Evolutionary conservation across 2,797 vertebrate species (phyloP).

Genomic region (Syndactyla subalaris): DNA sequence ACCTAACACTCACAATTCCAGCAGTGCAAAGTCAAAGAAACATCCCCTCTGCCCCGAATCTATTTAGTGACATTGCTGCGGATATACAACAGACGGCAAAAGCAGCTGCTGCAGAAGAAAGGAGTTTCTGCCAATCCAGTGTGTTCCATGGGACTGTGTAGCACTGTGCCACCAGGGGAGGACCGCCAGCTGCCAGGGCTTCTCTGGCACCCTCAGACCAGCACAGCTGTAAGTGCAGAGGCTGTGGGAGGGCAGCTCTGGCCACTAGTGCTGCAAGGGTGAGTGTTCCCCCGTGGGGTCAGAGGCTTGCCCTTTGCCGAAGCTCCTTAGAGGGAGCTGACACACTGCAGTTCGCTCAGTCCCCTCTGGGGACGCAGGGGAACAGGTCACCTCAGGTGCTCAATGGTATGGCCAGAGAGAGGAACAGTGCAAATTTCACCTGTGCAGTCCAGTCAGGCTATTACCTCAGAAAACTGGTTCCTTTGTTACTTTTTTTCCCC

Average conservation of each 20-base stretch:
- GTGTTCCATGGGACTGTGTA: not conserved
- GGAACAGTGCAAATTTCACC: not conserved
- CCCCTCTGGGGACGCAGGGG: rapidly evolving
- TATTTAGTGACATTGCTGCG: not conserved
- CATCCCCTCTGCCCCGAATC: not conserved
- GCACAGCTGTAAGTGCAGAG: not conserved
- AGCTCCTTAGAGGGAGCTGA: not conserved
- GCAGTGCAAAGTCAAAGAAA: not conserved
- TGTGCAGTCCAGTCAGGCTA: not conserved
- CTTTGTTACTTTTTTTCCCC: not conserved
- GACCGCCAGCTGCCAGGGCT: not conserved
- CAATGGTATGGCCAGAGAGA: rapidly evolving
- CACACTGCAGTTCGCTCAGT: rapidly evolving
- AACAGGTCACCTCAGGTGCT: not conserved
- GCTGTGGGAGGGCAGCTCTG: not conserved
- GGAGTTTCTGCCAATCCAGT: rapidly evolving
- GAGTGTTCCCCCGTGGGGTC: not conserved
- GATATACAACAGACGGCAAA: not conserved
- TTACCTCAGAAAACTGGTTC: not conserved
- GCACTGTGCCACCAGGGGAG: rapidly evolving
- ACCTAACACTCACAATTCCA: not conserved
- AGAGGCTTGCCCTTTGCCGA: not conserved
- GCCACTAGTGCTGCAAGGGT: not conserved
- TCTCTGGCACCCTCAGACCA: rapidly evolving
- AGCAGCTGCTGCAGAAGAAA: not conserved